Conservation (phyloP, 2,888 invertebrate genomes). For the Lypha dubia region DNA sequence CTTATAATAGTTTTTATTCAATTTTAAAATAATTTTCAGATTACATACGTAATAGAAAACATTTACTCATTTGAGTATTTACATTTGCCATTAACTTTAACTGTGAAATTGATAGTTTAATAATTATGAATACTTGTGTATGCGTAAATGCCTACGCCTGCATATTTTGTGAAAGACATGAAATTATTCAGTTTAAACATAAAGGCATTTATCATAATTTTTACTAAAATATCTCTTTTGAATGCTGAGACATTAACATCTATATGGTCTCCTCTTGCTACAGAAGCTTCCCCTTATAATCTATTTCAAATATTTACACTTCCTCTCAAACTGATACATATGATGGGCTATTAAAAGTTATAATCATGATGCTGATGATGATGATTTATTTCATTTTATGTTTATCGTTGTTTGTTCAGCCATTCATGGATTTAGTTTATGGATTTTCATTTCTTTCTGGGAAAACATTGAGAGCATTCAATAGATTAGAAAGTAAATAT, state of each 20-base stretch:
- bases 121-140: neutral
- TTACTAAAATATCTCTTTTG: neutral
- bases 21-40: neutral
- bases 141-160: too few relatives aligned
- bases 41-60: neutral
- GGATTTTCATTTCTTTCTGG: conserved; percentile 14
- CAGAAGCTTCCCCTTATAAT: neutral
- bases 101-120: neutral
- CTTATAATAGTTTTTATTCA: neutral
- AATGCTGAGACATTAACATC: neutral
- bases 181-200: neutral
- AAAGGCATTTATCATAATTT: neutral
- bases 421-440: conserved; percentile 7
- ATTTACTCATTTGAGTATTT: neutral
- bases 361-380: neutral
- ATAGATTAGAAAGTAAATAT: conserved; percentile 13
- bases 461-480: conserved; percentile 17
- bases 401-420: conserved; percentile 21
- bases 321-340: neutral
- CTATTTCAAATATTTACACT: conserved; percentile 15
- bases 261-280: conserved; percentile 4
- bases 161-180: neutral
- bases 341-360: neutral
- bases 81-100: neutral
- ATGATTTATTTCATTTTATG: neutral